A percentile compares a stretch with the other conserved stretches of the same genome.
Conservation (phyloP, 2,113 vertebrate species). For the Penelope pileata region DNA sequence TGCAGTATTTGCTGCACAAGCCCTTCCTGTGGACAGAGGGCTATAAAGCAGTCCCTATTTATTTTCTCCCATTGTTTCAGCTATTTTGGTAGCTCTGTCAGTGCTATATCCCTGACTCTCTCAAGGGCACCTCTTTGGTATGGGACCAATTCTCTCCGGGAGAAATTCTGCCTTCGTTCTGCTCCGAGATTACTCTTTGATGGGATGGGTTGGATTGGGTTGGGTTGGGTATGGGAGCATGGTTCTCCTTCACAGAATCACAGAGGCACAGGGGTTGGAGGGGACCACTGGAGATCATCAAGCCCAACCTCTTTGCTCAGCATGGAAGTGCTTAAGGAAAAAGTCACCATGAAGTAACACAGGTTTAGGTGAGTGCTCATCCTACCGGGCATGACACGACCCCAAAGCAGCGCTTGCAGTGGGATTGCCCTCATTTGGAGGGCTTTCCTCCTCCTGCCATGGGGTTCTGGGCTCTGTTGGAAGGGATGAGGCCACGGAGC, state of each 20-base stretch:
- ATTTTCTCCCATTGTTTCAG: background rate
- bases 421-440: background rate
- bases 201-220: background rate
- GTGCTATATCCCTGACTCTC: background rate
- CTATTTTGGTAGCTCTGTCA: background rate
- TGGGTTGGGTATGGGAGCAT: too few relatives aligned
- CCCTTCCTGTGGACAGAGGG: background rate
- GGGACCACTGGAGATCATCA: too few relatives aligned
- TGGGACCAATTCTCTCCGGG: background rate
- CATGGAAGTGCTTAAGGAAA: too few relatives aligned
- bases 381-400: background rate
- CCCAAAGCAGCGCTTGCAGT: accelerated
- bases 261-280: too few relatives aligned
- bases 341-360: background rate
- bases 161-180: background rate
- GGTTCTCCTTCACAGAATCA: background rate
- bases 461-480: background rate
- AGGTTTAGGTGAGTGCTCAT: accelerated
- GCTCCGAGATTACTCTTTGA: background rate
- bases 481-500: background rate
- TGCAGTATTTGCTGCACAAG: background rate
- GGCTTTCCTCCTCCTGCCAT: background rate
- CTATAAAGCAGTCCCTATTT: background rate
- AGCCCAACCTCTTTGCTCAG: too few relatives aligned
- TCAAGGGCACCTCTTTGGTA: background rate